A percentile compares a stretch with the other conserved stretches of the same genome.
Conservation (phyloP, 2,113 vertebrate genomes). For the Rhizomys pruinosus region DNA sequence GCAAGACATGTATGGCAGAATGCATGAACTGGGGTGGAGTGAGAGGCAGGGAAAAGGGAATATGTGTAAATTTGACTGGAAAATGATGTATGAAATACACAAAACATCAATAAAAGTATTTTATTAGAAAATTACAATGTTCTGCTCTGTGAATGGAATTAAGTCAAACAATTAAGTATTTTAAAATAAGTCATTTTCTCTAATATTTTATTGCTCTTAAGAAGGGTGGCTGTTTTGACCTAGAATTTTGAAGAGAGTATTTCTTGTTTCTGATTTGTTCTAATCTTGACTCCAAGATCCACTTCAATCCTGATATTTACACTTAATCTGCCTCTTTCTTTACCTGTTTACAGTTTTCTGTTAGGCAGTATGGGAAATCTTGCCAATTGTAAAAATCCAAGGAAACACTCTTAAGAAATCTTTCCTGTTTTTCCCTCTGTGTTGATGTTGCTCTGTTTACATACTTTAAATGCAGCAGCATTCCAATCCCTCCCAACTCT, state of each 20-base stretch:
- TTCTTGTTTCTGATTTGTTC: conserved; percentile 74
- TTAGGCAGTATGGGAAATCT: conserved; percentile 75
- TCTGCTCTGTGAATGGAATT: too few species aligned
- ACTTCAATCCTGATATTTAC: conserved; percentile 80
- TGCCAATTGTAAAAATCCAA: conserved; percentile 80
- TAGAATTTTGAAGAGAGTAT: neutral
- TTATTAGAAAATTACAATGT: too few species aligned
- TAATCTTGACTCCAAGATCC: conserved; percentile 62
- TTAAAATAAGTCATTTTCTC: neutral
- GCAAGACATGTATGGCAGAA: too few species aligned
- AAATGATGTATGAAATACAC: too few species aligned
- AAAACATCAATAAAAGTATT: too few species aligned
- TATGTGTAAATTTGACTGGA: too few species aligned
- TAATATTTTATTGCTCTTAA: neutral
- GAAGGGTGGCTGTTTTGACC: neutral
- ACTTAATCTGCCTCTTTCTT: conserved; percentile 77
- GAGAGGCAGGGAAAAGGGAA: too few species aligned
- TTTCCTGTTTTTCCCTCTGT: conserved; percentile 72
- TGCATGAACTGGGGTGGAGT: too few species aligned
- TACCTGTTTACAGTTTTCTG: conserved; percentile 61
- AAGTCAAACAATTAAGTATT: neutral
- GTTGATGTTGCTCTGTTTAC: conserved; percentile 81
- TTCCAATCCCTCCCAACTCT: conserved; percentile 10
- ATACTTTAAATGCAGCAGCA: conserved; percentile 80
- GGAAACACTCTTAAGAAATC: conserved; percentile 77